Conservation (phyloP, 53 echinoderm and acorn worm genomes). For the Paracentrotus lividus region DNA sequence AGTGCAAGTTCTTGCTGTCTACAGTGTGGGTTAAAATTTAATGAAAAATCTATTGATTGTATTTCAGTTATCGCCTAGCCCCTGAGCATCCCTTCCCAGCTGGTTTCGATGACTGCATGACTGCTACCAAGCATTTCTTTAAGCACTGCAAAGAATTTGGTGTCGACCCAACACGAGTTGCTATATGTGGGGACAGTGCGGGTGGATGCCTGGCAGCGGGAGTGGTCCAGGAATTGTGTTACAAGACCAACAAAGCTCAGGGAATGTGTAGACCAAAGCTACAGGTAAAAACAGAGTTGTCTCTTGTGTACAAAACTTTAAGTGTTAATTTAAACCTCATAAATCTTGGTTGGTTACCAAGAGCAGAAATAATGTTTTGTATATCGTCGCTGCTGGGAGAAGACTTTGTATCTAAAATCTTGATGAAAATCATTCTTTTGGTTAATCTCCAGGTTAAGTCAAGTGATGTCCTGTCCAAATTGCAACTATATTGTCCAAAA, state of each 20-base stretch:
- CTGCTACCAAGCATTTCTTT: conserved; percentile 74
- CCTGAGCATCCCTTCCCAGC: conserved; percentile 85
- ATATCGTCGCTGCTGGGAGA: too few relatives aligned
- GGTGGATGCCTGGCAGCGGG: conserved; percentile 83
- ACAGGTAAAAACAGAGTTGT: too few relatives aligned
- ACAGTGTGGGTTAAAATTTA: background rate
- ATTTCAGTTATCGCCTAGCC: conserved; percentile 79
- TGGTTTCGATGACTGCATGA: conserved; percentile 78
- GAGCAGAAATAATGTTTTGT: too few relatives aligned
- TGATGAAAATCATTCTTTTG: too few relatives aligned
- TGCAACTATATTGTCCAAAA: too few relatives aligned
- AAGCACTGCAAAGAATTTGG: conserved; percentile 69
- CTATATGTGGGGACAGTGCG: conserved; percentile 79
- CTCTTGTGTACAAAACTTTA: too few relatives aligned
- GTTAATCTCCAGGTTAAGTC: too few relatives aligned
- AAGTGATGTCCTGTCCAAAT: too few relatives aligned
- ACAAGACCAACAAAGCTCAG: conserved; percentile 48
- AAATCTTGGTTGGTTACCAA: too few relatives aligned
- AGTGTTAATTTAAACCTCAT: too few relatives aligned
- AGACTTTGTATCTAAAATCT: too few relatives aligned
- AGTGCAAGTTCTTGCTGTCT: too few relatives aligned
- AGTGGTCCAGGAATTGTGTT: conserved; percentile 72
- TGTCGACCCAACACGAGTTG: conserved; percentile 74
- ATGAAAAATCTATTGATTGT: background rate
- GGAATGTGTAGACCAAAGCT: conserved; percentile 76